Conservation (phyloP, 2,797 vertebrate genomes). For the Natrix natrix region DNA sequence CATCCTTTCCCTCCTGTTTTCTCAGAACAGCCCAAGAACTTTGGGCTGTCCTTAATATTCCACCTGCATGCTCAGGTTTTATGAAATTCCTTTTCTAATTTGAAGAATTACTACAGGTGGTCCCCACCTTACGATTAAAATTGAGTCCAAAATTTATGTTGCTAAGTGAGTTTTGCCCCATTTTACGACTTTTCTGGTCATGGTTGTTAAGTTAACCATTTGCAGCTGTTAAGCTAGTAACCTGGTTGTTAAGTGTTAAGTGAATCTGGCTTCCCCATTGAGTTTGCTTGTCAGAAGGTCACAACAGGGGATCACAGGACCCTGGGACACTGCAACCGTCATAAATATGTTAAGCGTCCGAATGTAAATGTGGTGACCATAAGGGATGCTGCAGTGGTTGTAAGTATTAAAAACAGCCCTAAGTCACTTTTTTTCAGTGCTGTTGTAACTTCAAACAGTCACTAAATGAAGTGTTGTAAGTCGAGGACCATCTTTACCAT, state of each 20-base stretch:
- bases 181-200: not conserved
- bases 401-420: too few relatives aligned
- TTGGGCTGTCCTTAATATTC: not conserved
- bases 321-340: not conserved
- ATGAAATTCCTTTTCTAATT: not conserved
- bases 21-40: not conserved
- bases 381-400: too few relatives aligned
- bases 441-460: too few relatives aligned
- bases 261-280: not conserved
- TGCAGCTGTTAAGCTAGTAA: not conserved
- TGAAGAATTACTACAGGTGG: not conserved
- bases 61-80: not conserved
- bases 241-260: not conserved
- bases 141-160: not conserved
- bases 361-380: not conserved
- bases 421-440: too few relatives aligned
- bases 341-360: not conserved
- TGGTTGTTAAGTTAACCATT: not conserved
- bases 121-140: not conserved
- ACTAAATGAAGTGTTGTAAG: not conserved
- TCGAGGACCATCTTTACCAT: not conserved
- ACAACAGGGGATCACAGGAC: not conserved
- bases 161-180: not conserved
- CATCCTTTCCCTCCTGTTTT: not conserved
- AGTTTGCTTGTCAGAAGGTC: not conserved